Evolutionary conservation across 2,888 invertebrate genomes (phyloP).

Genomic region (Lysandra coridon): DNA sequence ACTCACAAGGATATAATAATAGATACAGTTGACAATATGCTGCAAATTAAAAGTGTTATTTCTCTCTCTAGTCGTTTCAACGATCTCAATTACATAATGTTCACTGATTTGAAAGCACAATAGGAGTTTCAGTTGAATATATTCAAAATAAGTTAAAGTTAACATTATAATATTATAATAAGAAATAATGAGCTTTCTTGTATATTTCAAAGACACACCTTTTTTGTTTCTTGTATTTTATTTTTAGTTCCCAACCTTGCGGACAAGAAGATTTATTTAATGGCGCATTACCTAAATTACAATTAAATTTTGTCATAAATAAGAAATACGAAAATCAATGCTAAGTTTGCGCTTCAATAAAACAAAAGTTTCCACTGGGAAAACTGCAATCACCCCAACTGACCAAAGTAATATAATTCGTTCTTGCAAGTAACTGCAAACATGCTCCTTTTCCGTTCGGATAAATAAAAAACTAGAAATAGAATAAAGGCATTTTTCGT

Average conservation of each 20-base stretch:
- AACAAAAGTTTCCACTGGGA: not conserved
- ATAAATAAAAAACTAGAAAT: not conserved
- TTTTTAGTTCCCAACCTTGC: no score
- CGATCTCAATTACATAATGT: no score
- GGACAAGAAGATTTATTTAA: no score
- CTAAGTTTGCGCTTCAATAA: not conserved
- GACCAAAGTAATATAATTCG: not conserved
- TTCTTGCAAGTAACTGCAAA: not conserved
- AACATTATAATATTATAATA: no score
- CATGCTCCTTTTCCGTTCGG: not conserved
- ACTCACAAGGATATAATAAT: no score
- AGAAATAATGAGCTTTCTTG: no score
- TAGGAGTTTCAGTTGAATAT: not conserved
- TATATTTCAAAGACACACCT: no score
- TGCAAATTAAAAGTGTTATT: not conserved
- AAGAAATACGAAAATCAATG: not conserved
- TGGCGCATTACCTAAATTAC: no score
- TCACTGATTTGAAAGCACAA: not conserved
- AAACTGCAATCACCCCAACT: not conserved
- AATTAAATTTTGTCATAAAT: no score
- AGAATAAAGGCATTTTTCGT: slow-evolving; percentile 7
- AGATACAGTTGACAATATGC: not conserved
- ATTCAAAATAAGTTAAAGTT: no score
- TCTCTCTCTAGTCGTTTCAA: not conserved
- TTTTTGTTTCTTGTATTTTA: no score